These are phyloP conservation scores for Chromobotia macracanthus DNA, from an alignment of 2,797 vertebrate species.

Conservation along the genomic window DNA sequence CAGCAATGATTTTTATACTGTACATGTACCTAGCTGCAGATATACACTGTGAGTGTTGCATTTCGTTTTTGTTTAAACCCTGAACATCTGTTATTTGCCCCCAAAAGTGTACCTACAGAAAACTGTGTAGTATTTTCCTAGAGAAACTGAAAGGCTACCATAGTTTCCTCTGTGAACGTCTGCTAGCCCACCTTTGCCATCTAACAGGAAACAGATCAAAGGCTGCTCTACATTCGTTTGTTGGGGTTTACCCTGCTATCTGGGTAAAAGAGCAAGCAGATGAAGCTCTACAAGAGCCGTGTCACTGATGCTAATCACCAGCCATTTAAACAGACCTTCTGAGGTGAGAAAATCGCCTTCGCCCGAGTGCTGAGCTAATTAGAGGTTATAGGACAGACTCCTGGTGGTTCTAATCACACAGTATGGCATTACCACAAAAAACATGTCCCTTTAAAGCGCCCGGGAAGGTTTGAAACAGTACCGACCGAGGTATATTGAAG, in stretches of 20 bases:
- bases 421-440: not conserved
- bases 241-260: conserved; percentile 7
- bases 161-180: not conserved
- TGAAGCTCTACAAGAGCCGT: conserved; percentile 39
- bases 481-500: conserved; percentile 12
- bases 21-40: too few relatives aligned
- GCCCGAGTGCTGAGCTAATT: conserved; percentile 46
- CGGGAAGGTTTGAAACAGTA: too few relatives aligned
- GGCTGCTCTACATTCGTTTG: conserved; percentile 40
- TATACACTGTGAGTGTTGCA: too few relatives aligned
- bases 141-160: not conserved
- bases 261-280: conserved; percentile 33
- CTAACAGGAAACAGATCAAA: conserved; percentile 34
- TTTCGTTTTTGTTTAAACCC: too few relatives aligned
- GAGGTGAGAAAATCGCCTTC: conserved; percentile 30
- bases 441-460: too few relatives aligned
- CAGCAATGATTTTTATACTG: too few relatives aligned
- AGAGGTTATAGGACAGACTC: conserved; percentile 37
- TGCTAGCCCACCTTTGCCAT: conserved; percentile 52
- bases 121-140: too few relatives aligned
- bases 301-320: conserved; percentile 46
- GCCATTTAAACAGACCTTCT: conserved; percentile 45
- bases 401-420: conserved; percentile 36
- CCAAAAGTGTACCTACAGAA: too few relatives aligned
- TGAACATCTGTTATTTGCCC: too few relatives aligned